Base-by-base conservation (phyloP, 2,113 vertebrate species). In the Ailurus styani region DNA sequence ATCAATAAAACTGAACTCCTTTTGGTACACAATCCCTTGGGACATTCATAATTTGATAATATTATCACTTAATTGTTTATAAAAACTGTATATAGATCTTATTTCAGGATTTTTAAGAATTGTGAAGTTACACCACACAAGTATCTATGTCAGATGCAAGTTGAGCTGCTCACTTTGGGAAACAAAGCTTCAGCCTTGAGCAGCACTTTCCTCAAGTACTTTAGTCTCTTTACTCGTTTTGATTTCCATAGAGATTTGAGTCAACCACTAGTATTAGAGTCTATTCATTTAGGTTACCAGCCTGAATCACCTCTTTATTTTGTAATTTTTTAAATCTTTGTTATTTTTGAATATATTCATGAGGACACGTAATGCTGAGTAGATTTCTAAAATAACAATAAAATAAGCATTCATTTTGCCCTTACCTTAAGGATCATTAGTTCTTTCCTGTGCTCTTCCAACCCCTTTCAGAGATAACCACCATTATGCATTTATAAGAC, bases 1-100 rank as follows among this genome's bases (percentile, higher is more conserved):
- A 86, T 91, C 57, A 88, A 91, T 92, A 90, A 96, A 90, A 57
- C 14, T 42, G 42, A 95, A 93, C 37, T 84, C 66, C 31, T 81
- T 75, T 82, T 25, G 12, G 15, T 94, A 27, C 6, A 86, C 29
- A 70, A 55, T 96, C 31, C 31, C 54, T 37, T 47, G 62, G 52
- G 62, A 54, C 40, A 83, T 84, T 87, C 50, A 90, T 83, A 78
- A 88, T 93, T 89, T 96, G 47, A 68, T 83, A 91, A 40, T 50
- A 47, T 81, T 66, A 75, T 88, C 54, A 21, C 27, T 88, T 90
- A 40, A 57, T 64, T 87, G 20, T 78, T 92, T 95, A 52, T 23
- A 72, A 93, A 89, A 72, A 60, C 54, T 87, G 47, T 85, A 52
- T 77, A 21, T 94, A 29, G 86, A 57, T 4, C 29, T 89, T 42